These are phyloP conservation scores for Boloria selene DNA, from an alignment of 2,888 invertebrate species.

Conservation along the genomic window DNA sequence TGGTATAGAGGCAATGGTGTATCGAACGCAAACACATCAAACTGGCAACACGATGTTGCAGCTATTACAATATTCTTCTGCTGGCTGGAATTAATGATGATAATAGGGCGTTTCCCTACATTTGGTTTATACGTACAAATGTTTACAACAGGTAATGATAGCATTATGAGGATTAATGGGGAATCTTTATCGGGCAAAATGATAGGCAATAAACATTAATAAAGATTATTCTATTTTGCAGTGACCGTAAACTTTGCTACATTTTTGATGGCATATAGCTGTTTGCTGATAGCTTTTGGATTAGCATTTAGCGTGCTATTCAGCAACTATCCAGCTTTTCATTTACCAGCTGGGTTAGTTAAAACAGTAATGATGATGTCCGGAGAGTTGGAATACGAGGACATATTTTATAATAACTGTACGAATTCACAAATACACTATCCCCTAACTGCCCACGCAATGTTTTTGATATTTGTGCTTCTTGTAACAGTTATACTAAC, in stretches of 20 bases:
- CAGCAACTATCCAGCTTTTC: slow-evolving; percentile 88
- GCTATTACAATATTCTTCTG: slow-evolving; percentile 90
- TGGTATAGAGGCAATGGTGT: slow-evolving; percentile 63
- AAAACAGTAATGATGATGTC: slow-evolving; percentile 95
- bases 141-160: slow-evolving; percentile 86
- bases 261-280: slow-evolving; percentile 90
- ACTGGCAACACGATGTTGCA: slow-evolving; percentile 91
- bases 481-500: slow-evolving; percentile 91
- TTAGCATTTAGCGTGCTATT: slow-evolving; percentile 92
- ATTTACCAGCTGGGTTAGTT: slow-evolving; percentile 84
- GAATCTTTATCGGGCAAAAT: too few species aligned
- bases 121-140: slow-evolving; percentile 94
- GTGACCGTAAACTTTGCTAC: slow-evolving; percentile 92
- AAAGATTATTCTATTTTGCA: slow-evolving; percentile 52
- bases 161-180: background rate
- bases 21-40: slow-evolving; percentile 63
- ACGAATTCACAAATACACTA: slow-evolving; percentile 81
- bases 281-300: slow-evolving; percentile 90
- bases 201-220: background rate
- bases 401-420: slow-evolving; percentile 87
- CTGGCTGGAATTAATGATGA: slow-evolving; percentile 93
- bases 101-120: slow-evolving; percentile 92
- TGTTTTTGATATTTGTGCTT: slow-evolving; percentile 89
- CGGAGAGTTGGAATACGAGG: slow-evolving; percentile 92
- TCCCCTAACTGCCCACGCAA: slow-evolving; percentile 87